Percentiles rank a stretch among this genome's conserved stretches.
Conservation (phyloP, 2,797 vertebrate genomes). For the Malurus leucopterus region DNA sequence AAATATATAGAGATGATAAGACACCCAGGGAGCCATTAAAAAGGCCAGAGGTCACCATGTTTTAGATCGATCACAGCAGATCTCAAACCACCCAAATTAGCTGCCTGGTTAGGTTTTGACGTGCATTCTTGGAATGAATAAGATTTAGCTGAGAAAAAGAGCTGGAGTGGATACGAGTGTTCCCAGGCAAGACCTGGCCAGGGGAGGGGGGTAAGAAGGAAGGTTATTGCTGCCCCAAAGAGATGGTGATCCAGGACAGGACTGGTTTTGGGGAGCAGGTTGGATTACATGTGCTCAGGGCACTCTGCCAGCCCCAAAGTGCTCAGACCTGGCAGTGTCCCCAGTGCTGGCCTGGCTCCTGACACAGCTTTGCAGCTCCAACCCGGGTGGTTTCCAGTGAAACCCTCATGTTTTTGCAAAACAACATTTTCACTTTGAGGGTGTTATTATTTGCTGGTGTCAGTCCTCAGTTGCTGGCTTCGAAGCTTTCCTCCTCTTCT, state of each 20-base stretch:
- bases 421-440: not conserved
- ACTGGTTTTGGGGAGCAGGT: not conserved
- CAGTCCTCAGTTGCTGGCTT: not conserved
- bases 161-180: not conserved
- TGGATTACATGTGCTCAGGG: rapidly evolving
- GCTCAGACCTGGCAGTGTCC: not conserved
- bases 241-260: not conserved
- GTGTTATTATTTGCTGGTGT: not conserved
- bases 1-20: slow-evolving; percentile 16
- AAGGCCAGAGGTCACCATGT: not conserved
- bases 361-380: rapidly evolving
- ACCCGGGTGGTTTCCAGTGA: not conserved
- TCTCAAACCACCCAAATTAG: not conserved
- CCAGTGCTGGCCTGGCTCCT: not conserved
- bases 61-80: not conserved
- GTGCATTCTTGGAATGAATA: rapidly evolving
- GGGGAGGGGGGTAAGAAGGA: not conserved
- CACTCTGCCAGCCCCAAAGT: not conserved
- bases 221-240: not conserved
- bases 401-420: slow-evolving; percentile 5
- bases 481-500: not conserved
- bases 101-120: not conserved
- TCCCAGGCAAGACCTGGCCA: not conserved
- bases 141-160: not conserved
- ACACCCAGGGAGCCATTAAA: not conserved